Conservation (phyloP, 1,140 invertebrate species). For the Hormaphis cornu region DNA sequence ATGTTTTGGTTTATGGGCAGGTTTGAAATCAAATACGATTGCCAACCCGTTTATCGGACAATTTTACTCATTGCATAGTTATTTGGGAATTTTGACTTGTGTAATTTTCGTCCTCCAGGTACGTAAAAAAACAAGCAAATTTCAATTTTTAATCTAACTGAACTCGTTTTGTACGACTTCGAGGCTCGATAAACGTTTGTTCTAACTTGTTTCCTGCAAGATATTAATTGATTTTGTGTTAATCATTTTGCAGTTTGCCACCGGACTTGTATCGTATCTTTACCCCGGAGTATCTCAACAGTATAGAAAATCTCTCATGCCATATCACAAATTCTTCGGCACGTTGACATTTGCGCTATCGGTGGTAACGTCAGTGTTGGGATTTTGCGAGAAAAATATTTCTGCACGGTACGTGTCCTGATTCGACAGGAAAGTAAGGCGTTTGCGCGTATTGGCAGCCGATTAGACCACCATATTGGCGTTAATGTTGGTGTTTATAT, state of each 20-base stretch:
- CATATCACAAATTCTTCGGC: slow-evolving; percentile 72
- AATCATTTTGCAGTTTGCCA: slow-evolving; percentile 55
- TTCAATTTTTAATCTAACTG: too few relatives aligned
- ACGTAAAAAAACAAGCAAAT: too few relatives aligned
- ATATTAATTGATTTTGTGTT: background rate
- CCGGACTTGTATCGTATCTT: slow-evolving; percentile 65
- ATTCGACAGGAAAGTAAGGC: too few relatives aligned
- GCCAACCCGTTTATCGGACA: slow-evolving; percentile 55
- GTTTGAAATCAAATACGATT: slow-evolving; percentile 75
- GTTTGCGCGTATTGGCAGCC: too few relatives aligned
- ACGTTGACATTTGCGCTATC: slow-evolving; percentile 60
- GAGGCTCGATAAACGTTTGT: too few relatives aligned
- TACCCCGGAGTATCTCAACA: slow-evolving; percentile 57
- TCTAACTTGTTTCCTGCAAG: background rate
- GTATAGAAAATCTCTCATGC: slow-evolving; percentile 58
- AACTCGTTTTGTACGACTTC: too few relatives aligned
- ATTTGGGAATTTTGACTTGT: slow-evolving; percentile 69
- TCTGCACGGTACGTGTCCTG: slow-evolving; percentile 51
- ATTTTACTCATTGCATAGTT: slow-evolving; percentile 75
- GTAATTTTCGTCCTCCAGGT: slow-evolving; percentile 69
- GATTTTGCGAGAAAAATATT: slow-evolving; percentile 72
- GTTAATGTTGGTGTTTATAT: too few relatives aligned
- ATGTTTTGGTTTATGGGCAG: slow-evolving; percentile 60
- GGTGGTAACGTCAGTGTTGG: slow-evolving; percentile 58
- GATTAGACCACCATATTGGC: too few relatives aligned